phyloP scores from a whole-genome alignment of 2,888 invertebrate species.

The Lypha dubia region DNA sequence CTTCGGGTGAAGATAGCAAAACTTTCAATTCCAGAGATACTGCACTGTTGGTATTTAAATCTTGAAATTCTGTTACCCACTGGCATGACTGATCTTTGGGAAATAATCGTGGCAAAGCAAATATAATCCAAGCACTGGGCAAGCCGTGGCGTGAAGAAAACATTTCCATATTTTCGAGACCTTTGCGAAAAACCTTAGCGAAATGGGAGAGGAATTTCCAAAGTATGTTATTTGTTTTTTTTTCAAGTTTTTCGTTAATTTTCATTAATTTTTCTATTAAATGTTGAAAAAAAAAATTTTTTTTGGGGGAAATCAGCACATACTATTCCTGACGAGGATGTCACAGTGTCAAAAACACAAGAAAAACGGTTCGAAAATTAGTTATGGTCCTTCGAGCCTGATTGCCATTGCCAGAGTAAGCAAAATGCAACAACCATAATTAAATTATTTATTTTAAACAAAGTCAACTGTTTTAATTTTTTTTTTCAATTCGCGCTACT shows the following conservation, averaged over 20 bases:
- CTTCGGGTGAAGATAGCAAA: slow-evolving; percentile 90
- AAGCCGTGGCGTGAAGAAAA: slow-evolving; percentile 85
- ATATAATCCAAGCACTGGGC: slow-evolving; percentile 88
- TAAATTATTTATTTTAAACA: too few species aligned
- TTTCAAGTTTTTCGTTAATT: not conserved
- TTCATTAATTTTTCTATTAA: not conserved
- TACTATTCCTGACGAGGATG: too few species aligned
- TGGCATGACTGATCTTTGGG: slow-evolving; percentile 82
- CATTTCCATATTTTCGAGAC: slow-evolving; percentile 85
- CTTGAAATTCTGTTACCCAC: slow-evolving; percentile 83
- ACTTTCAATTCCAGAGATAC: slow-evolving; percentile 89
- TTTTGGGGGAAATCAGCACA: too few species aligned
- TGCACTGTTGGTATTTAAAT: slow-evolving; percentile 86
- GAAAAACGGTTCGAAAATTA: too few species aligned
- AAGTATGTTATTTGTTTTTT: not conserved
- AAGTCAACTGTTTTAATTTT: too few species aligned
- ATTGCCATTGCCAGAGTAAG: too few species aligned
- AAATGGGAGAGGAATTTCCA: not conserved
- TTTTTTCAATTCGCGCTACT: too few species aligned
- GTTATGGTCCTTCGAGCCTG: too few species aligned
- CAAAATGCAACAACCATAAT: too few species aligned
- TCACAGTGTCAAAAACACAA: too few species aligned
- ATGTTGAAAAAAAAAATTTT: too few species aligned
- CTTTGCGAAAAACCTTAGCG: slow-evolving; percentile 85
- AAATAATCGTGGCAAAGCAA: slow-evolving; percentile 87